Evolutionary conservation across 2,113 vertebrate species (phyloP).

Genomic region (Pleuronectes platessa): DNA sequence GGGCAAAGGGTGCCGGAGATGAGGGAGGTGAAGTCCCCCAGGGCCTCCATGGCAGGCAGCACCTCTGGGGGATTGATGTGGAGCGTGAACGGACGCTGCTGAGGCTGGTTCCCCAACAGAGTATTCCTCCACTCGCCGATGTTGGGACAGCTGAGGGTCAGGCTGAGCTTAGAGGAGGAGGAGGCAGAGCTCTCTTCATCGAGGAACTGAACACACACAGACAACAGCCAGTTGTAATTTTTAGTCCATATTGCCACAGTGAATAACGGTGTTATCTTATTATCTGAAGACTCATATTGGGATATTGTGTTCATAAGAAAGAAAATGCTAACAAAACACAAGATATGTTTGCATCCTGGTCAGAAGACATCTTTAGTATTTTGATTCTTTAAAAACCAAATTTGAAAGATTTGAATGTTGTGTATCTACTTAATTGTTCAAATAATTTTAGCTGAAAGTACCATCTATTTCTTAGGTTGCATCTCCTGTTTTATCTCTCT

Average conservation of each 20-base stretch:
- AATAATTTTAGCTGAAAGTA: too few species aligned
- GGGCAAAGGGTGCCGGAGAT: slow-evolving; percentile 88
- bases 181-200: slow-evolving; percentile 40
- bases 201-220: slow-evolving; percentile 56
- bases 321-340: too few species aligned
- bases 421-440: too few species aligned
- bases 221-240: neutral
- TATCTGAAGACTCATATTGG: too few species aligned
- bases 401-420: too few species aligned
- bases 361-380: too few species aligned
- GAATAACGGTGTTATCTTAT: neutral
- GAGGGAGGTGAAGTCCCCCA: slow-evolving; percentile 91
- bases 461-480: too few species aligned
- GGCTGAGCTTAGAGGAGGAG: slow-evolving; percentile 67
- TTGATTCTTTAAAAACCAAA: too few species aligned
- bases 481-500: too few species aligned
- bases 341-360: too few species aligned
- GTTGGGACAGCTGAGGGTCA: slow-evolving; percentile 89
- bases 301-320: too few species aligned
- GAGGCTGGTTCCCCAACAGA: slow-evolving; percentile 77
- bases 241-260: neutral
- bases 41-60: slow-evolving; percentile 87
- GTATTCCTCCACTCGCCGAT: slow-evolving; percentile 87
- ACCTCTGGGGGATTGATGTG: slow-evolving; percentile 84
- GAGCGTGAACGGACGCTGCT: slow-evolving; percentile 85